Conservation (phyloP, 2,888 invertebrate species). For the Drosophila flavopinicola region DNA sequence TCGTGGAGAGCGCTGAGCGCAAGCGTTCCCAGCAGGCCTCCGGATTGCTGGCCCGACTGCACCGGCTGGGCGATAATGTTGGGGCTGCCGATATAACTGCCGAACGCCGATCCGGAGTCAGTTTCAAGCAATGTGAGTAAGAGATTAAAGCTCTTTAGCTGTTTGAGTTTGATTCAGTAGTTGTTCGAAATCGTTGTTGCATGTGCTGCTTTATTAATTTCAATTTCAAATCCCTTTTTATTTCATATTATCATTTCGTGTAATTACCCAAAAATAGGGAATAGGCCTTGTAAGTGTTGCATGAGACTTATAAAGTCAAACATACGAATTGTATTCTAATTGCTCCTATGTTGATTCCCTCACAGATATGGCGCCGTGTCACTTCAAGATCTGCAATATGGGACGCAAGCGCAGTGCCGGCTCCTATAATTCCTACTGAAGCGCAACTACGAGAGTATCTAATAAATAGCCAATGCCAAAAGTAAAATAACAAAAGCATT, state of each 20-base stretch:
- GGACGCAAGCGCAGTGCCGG: constrained; percentile 86
- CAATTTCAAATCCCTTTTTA: constrained; percentile 16
- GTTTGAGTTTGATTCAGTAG: neutral
- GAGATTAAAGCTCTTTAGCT: neutral
- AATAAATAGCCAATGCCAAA: constrained; percentile 24
- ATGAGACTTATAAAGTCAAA: constrained; percentile 32
- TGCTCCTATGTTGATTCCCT: neutral
- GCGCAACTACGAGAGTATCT: constrained; percentile 2
- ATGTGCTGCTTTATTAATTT: constrained; percentile 38
- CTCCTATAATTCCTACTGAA: constrained; percentile 39
- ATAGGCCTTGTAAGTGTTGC: constrained; percentile 80
- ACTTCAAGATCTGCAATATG: constrained; percentile 90
- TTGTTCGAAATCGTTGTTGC: constrained; percentile 27
- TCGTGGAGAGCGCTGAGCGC: constrained; percentile 44
- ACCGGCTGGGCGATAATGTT: constrained; percentile 50
- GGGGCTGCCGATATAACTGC: constrained; percentile 20
- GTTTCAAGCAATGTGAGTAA: constrained; percentile 83
- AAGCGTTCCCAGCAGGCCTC: constrained; percentile 34
- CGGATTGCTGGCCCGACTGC: constrained; percentile 67
- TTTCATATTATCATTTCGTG: constrained; percentile 30
- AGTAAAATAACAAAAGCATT: constrained; percentile 39
- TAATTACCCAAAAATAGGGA: constrained; percentile 57
- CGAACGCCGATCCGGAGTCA: too few relatives aligned
- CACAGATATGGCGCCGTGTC: constrained; percentile 88
- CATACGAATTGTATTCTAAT: neutral